Evolutionary conservation across 1,140 invertebrate species (phyloP), one percentile per base, ranked within the genome.

Genomic region (Daktulosphaira vitifoliae): DNA sequence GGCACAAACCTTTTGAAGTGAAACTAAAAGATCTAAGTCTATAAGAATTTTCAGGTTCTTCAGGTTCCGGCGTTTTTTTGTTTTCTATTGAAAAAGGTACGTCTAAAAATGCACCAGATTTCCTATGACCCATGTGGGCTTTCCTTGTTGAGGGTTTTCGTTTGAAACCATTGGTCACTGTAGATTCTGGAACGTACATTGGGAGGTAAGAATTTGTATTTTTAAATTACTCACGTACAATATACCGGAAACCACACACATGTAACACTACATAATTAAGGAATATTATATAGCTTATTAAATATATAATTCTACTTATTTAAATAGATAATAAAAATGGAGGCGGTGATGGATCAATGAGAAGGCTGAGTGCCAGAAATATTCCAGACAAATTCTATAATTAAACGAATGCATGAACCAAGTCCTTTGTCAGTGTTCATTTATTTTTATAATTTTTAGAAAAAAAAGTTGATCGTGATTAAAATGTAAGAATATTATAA

Each of bases 21-120:
- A 89, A 84, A 75, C 87, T 90, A 78, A 95, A 95, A 62, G 88
- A 90, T 69, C 92, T 80, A 48, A 94, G 82, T 59, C 90, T 78
- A 75, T 91, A 89, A 37, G 86, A 86, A 75, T 89, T 87, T 70
- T 89, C 87, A 70, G 91, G 82, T 48, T 82, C 81, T 23, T 81
- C 72, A 20, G 70, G 65, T 62, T 73, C 69, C 74, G 68, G 68
- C 72, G 73, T 73, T 65, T 81, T 79, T 44, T 62, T 46, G 25
- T 25, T 59, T 9, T 44, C 42, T 7, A n/a, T 25, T 11, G 7
- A 5, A 3, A 39, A 25, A 1, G 88, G 88, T n/a, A 90, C 87
- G 73, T 90, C 88, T 52, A 90, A 78, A 75, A 88, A 90, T 22
- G 86, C 85, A 66, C 85, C 84, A 46, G 84, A 87, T 72, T 83